Percentiles rank a stretch among this genome's conserved stretches.
Conservation (phyloP, 2,888 invertebrate species). For the Zelleria hepariella region DNA sequence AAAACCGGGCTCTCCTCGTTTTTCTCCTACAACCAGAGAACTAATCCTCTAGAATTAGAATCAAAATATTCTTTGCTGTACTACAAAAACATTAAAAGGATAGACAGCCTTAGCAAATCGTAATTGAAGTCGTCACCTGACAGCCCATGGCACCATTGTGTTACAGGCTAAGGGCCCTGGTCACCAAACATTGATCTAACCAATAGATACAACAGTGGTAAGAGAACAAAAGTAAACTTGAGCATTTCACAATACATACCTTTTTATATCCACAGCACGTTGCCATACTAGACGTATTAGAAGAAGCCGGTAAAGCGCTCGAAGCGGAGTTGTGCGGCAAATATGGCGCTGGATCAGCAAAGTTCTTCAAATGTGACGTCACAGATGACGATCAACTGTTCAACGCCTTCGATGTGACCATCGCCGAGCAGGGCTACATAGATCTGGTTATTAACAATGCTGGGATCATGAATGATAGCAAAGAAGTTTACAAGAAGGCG, state of each 20-base stretch:
- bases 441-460: slow-evolving; percentile 52
- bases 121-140: too few species aligned
- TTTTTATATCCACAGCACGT: slow-evolving; percentile 24
- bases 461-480: slow-evolving; percentile 48
- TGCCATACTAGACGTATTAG: slow-evolving; percentile 31
- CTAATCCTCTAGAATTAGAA: too few species aligned
- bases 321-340: slow-evolving; percentile 28
- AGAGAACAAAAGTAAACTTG: too few species aligned
- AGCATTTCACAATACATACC: neutral
- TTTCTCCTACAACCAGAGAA: too few species aligned
- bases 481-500: slow-evolving; percentile 34
- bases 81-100: too few species aligned
- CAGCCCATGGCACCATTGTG: too few species aligned
- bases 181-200: too few species aligned
- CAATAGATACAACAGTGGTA: too few species aligned
- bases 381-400: slow-evolving; percentile 29
- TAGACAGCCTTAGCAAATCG: too few species aligned
- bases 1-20: too few species aligned
- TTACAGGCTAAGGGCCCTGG: too few species aligned
- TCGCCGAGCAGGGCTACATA: slow-evolving; percentile 34
- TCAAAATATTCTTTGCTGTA: too few species aligned
- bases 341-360: slow-evolving; percentile 25
- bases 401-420: slow-evolving; percentile 25
- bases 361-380: slow-evolving; percentile 37
- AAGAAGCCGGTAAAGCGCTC: slow-evolving; percentile 21